Evolutionary conservation across 1,140 invertebrate genomes (phyloP).

Genomic region (Cherax quadricarinatus): DNA sequence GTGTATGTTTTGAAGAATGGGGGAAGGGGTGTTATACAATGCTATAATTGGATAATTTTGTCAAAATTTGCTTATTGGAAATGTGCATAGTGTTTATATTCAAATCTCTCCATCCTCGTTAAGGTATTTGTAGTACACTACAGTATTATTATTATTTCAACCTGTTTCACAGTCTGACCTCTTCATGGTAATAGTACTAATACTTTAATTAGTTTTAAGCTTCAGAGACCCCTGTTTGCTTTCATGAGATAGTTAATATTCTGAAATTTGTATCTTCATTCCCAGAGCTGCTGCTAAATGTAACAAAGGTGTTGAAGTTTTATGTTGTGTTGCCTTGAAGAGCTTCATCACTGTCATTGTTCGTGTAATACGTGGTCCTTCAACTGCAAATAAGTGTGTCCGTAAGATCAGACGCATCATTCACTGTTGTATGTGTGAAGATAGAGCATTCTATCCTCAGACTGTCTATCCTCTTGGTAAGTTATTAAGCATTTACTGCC

Average conservation of each 20-base stretch:
- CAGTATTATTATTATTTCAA: too few species aligned
- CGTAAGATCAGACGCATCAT: conserved; percentile 74
- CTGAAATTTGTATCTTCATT: neutral
- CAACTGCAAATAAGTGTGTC: conserved; percentile 75
- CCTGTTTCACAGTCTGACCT: too few species aligned
- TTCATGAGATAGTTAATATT: too few species aligned
- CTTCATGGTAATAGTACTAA: too few species aligned
- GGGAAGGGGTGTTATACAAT: too few species aligned
- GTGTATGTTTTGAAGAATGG: too few species aligned
- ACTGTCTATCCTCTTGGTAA: conserved; percentile 74
- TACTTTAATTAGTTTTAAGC: neutral
- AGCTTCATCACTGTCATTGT: conserved; percentile 75
- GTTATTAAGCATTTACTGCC: neutral
- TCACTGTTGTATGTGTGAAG: conserved; percentile 77
- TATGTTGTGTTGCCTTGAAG: conserved; percentile 75
- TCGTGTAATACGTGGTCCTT: conserved; percentile 74
- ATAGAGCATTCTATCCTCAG: conserved; percentile 75
- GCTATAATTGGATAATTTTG: too few species aligned
- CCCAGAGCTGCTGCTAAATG: conserved; percentile 75
- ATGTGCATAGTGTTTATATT: too few species aligned
- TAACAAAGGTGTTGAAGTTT: conserved; percentile 76
- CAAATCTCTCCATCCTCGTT: too few species aligned
- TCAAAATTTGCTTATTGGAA: too few species aligned
- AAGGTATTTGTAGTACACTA: too few species aligned
- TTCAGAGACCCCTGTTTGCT: neutral